These are phyloP conservation scores for Sebastes hubbsi DNA, from an alignment of 2,797 vertebrate genomes.

Conservation along the genomic window DNA sequence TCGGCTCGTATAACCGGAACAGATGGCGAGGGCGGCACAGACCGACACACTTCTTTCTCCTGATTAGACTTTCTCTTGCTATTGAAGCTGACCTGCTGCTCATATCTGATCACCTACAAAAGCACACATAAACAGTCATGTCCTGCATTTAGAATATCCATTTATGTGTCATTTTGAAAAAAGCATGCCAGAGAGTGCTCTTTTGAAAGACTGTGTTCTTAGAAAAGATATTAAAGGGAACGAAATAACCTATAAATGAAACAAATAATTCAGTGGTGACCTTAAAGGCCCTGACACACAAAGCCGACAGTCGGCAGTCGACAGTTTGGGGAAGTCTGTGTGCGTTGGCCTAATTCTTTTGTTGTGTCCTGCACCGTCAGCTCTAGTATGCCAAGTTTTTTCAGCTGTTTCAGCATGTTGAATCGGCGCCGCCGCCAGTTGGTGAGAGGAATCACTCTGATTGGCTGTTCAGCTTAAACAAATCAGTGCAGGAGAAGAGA, in stretches of 20 bases:
- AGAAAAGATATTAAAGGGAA: not conserved
- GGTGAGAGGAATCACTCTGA: too few species aligned
- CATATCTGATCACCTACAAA: not conserved
- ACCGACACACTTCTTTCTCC: not conserved
- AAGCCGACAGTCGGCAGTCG: too few species aligned
- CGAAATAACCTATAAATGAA: slow-evolving; percentile 10
- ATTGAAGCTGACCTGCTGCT: not conserved
- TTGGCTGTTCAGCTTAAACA: too few species aligned
- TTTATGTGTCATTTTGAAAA: slow-evolving; percentile 1
- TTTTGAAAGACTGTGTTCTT: not conserved
- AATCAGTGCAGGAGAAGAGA: too few species aligned
- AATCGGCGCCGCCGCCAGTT: too few species aligned
- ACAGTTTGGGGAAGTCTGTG: too few species aligned
- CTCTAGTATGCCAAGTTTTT: too few species aligned
- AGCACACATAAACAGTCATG: not conserved
- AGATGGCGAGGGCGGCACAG: slow-evolving; percentile 44
- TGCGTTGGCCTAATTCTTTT: too few species aligned
- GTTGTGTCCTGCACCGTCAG: too few species aligned
- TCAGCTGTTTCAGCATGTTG: too few species aligned
- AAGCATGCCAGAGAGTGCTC: not conserved
- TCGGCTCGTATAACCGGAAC: not conserved
- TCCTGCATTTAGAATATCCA: slow-evolving; percentile 17
- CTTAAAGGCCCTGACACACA: too few species aligned
- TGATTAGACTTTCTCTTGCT: not conserved
- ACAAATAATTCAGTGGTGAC: slow-evolving; percentile 10